Percentiles rank a stretch among this genome's conserved stretches.
These are phyloP conservation scores for Zaprionus lachaisei DNA, from an alignment of 1,140 invertebrate species.

Conservation along the genomic window DNA sequence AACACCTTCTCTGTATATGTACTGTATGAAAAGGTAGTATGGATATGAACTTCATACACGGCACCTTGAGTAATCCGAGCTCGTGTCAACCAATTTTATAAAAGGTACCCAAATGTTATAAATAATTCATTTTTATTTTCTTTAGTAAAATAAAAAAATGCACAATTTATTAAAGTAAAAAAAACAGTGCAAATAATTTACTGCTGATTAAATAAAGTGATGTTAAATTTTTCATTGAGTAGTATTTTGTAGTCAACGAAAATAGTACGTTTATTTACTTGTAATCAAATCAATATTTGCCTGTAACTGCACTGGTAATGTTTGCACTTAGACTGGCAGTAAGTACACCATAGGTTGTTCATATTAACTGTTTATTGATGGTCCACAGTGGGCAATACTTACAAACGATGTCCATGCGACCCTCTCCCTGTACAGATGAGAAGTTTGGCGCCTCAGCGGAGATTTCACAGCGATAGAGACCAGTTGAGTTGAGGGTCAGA, in stretches of 20 bases:
- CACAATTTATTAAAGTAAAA: not conserved
- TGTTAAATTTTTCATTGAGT: not conserved
- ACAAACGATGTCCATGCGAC: slow-evolving; percentile 90
- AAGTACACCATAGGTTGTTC: slow-evolving; percentile 11
- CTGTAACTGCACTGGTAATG: slow-evolving; percentile 62
- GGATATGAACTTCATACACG: not conserved
- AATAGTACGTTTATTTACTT: not conserved
- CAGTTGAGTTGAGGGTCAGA: slow-evolving; percentile 88
- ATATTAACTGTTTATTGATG: slow-evolving; percentile 3
- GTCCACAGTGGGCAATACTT: slow-evolving; percentile 84
- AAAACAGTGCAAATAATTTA: not conserved
- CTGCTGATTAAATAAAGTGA: not conserved
- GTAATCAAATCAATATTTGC: slow-evolving; percentile 64
- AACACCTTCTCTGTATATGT: slow-evolving; percentile 14
- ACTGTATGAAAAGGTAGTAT: not conserved
- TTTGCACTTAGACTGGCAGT: slow-evolving; percentile 49
- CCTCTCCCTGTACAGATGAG: slow-evolving; percentile 88
- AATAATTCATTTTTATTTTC: no score
- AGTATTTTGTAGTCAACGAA: not conserved
- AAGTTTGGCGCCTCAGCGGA: slow-evolving; percentile 91
- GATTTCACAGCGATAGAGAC: slow-evolving; percentile 91
- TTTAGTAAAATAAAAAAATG: not conserved
- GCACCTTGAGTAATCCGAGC: not conserved
- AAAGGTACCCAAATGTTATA: not conserved
- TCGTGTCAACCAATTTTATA: not conserved